Base-by-base conservation (phyloP, 1,140 invertebrate species). In the Drosophila tropicalis region DNA sequence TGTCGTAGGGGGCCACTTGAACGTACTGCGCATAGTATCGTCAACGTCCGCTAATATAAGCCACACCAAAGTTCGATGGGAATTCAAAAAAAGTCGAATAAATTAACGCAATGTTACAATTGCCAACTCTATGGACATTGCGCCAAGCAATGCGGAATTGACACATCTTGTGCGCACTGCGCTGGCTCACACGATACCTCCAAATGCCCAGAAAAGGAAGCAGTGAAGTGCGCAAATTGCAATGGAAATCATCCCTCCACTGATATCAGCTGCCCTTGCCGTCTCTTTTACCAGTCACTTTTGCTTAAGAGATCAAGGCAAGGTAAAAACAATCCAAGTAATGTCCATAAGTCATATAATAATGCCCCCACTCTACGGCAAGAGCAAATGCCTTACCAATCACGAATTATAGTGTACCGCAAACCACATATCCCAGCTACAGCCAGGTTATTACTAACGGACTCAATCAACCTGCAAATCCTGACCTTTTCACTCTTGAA, bases 401-500 rank as follows among this genome's bases (percentile, higher is more conserved):
- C 15, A 47, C 41, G 41, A 47, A 47, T 19, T 39, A 12, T 39
- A 39, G 12, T 39, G 12, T 39, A 13, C 12, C 47, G 22, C 47
- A 19, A 22, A 54, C 54, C 9, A 7, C 54, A 56, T 34, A 56
- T 56, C 29, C 29, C 54, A 56, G 54, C 54, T 56, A 56, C 54
- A 34, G 25, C 25, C 29, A 34, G 13, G 25, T 32, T 56, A 15
- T 56, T 56, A n/a, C 29, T 34, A 56, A 32, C 25, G 25, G 29
- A 15, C 25, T 56, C 54, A 56, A 56, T 32, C 25, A 34, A 29
- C 36, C 6, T 17, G 17, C 36, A 22, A 34, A 17, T 29, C 6
- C 36, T 22, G 15, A 41, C 10, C 40, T 62, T n/a, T 62, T 62
- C 22, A 22, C 36, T 44, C n/a, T 62, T 19, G 58, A 62, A n/a